Evolutionary conservation across 2,113 vertebrate genomes (phyloP).

Genomic region (Camarhynchus parvulus): DNA sequence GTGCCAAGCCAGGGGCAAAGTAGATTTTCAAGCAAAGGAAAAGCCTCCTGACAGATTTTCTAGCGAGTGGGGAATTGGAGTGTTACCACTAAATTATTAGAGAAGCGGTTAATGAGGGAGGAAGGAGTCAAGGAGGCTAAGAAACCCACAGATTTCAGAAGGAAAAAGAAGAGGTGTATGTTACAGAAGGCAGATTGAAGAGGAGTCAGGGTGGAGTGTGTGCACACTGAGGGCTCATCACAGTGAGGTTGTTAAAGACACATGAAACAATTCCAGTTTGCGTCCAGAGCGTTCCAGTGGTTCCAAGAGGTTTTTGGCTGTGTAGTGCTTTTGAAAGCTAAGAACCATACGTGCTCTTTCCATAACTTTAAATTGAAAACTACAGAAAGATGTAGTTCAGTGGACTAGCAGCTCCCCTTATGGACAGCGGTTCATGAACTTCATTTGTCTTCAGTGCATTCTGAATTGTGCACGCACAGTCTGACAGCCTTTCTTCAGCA

Average conservation of each 20-base stretch:
- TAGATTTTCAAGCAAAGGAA: background rate
- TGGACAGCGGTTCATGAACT: background rate
- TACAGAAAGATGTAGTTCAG: background rate
- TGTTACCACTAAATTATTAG: background rate
- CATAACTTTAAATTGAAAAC: background rate
- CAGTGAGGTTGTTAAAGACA: background rate
- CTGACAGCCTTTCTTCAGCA: background rate
- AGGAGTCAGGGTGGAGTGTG: background rate
- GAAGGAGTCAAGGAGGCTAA: background rate
- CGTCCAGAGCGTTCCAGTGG: fast-evolving
- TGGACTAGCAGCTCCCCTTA: background rate
- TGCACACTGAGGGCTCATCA: background rate
- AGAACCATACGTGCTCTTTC: background rate
- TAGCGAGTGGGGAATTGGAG: background rate
- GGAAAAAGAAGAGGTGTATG: background rate
- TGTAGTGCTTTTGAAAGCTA: background rate
- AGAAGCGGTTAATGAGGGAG: background rate
- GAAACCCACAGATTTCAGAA: background rate
- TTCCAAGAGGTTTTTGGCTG: background rate
- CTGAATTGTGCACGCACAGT: background rate
- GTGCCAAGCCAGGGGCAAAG: background rate
- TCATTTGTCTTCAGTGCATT: background rate
- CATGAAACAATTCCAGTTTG: background rate
- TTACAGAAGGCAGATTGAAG: background rate
- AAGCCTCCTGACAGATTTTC: background rate